Base-by-base conservation (phyloP, 2,888 invertebrate species). In the Ennomos erosarius region DNA sequence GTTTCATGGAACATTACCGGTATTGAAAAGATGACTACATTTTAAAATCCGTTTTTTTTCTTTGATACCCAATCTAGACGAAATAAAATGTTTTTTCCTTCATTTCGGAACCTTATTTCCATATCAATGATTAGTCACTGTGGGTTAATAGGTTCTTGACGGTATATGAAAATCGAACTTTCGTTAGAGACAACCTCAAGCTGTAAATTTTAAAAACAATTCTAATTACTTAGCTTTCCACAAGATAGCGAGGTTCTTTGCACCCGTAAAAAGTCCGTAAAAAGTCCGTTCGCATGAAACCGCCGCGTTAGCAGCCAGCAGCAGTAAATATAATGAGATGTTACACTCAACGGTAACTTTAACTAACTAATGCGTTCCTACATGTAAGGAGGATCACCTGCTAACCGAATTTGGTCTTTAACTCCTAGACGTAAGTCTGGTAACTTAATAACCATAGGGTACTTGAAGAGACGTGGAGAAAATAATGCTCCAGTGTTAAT, bases 241-340 rank as follows among this genome's bases (percentile, higher is more conserved):
- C 26, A 48, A 26, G 36, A 37, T 34, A 11, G 52, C 40, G 52
- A 53, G 58, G 58, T 62, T 62, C 62, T 46, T 52, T 62, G 62
- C 47, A 52, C 47, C 44, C 58, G 60, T 68, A 69, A 73, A 75
- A 76, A 70, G 71, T 57, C 65, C 69, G 69, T 78, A 78, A 78
- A 75, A 75, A 71, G 68, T 66, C 75, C 77, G 72, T 79, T 78
- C 53, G 59, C 64, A 68, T 78, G 78, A 75, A 79, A 71, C 67
- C 69, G 61, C 73, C 69, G 69, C 73, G 73, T 73, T 62, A 75
- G 70, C 67, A 26, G 72, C 74, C 79, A 73, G 73, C 62, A 74
- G 65, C 71, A 63, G 60, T 67, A 62, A 71, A 70, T 72, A 72
- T 84, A 82, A 83, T 79, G 79, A 79, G 78, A 80, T 75, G 77